Percentiles rank a stretch among this genome's conserved stretches.
Conservation (phyloP, 2,113 vertebrate genomes). For the Gallinago undulata region DNA sequence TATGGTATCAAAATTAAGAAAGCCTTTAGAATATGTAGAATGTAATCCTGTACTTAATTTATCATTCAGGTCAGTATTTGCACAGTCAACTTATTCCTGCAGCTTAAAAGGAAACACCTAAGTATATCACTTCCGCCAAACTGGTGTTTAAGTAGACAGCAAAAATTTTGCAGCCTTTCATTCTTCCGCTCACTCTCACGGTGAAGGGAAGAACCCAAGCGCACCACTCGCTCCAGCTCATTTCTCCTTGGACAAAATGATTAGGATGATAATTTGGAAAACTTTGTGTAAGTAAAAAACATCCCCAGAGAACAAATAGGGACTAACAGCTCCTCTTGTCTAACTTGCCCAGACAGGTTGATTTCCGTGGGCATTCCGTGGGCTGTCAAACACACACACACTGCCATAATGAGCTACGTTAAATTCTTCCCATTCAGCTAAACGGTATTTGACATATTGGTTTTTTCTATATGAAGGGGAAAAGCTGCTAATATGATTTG, state of each 20-base stretch:
- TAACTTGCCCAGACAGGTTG: not conserved
- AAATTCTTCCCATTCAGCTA: not conserved
- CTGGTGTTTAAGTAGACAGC: not conserved
- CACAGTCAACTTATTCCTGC: not conserved
- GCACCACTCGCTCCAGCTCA: not conserved
- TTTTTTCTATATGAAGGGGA: not conserved
- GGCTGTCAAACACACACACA: not conserved
- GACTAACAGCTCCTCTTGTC: not conserved
- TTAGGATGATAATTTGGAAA: not conserved
- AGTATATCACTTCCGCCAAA: not conserved
- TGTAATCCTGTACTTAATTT: not conserved
- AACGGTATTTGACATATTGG: not conserved
- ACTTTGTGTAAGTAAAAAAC: not conserved
- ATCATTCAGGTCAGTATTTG: not conserved
- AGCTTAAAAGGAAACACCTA: not conserved
- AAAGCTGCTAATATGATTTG: not conserved
- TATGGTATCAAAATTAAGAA: not conserved
- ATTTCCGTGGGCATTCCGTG: not conserved
- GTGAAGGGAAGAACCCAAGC: not conserved
- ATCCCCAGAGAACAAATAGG: not conserved
- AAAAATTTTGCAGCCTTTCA: not conserved
- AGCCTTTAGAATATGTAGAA: not conserved
- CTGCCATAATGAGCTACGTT: not conserved
- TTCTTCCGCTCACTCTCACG: not conserved
- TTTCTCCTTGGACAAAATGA: not conserved